These are phyloP conservation scores for Trichacis sp. DNA, from an alignment of 2,888 invertebrate genomes.

Conservation along the genomic window DNA sequence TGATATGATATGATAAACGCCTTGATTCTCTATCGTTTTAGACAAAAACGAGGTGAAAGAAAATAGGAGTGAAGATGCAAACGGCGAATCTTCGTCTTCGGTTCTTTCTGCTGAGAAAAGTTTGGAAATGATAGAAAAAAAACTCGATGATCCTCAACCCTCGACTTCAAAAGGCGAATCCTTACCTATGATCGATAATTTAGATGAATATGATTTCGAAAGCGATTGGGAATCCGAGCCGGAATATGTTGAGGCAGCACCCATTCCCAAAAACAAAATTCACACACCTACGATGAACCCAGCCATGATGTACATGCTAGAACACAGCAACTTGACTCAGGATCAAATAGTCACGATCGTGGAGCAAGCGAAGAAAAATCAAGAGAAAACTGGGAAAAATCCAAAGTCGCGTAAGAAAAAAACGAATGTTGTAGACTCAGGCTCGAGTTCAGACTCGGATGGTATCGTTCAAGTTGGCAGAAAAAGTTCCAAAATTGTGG, in stretches of 20 bases:
- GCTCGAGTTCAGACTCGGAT: slow-evolving; percentile 40
- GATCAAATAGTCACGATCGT: slow-evolving; percentile 73
- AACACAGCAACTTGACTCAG: slow-evolving; percentile 81
- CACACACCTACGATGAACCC: slow-evolving; percentile 63
- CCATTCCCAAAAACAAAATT: slow-evolving; percentile 54
- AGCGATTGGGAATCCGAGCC: slow-evolving; percentile 49
- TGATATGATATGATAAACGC: too few relatives aligned
- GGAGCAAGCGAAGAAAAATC: slow-evolving; percentile 55
- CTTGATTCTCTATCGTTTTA: too few relatives aligned
- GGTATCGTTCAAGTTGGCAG: slow-evolving; percentile 32
- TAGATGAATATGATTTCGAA: slow-evolving; percentile 48
- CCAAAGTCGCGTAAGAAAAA: slow-evolving; percentile 9
- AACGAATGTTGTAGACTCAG: slow-evolving; percentile 18
- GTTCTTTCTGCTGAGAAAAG: background rate
- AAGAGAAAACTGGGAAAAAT: slow-evolving; percentile 10
- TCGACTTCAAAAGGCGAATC: slow-evolving; percentile 25
- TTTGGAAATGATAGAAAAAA: slow-evolving; percentile 18
- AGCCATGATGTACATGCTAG: slow-evolving; percentile 80
- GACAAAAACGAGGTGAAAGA: slow-evolving; percentile 47
- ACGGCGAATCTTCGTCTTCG: background rate
- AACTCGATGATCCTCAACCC: slow-evolving; percentile 1
- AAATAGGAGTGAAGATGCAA: slow-evolving; percentile 4
- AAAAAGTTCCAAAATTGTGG: slow-evolving; percentile 3
- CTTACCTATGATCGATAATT: slow-evolving; percentile 39
- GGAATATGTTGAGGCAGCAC: slow-evolving; percentile 45